Evolutionary conservation across 2,113 vertebrate species (phyloP).

Genomic region (Equus quagga): DNA sequence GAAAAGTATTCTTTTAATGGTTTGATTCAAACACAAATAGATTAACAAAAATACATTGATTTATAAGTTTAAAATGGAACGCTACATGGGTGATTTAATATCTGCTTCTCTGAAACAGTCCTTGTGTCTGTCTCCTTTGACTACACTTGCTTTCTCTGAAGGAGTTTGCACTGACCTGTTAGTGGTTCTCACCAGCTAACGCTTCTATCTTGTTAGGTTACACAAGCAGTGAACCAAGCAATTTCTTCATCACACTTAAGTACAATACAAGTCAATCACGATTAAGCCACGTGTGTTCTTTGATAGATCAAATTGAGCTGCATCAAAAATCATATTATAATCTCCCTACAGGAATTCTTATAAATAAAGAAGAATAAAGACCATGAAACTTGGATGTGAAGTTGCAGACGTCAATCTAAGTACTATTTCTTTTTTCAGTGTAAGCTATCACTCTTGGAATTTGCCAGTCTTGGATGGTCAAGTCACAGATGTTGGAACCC

Average conservation of each 20-base stretch:
- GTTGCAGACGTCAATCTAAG: neutral
- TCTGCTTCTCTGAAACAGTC: neutral
- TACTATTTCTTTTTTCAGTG: neutral
- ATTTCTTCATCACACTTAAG: too few species aligned
- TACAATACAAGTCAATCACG: neutral
- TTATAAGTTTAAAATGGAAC: neutral
- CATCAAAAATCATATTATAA: neutral
- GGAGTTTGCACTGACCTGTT: accelerated
- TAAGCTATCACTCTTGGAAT: neutral
- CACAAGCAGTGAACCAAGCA: neutral
- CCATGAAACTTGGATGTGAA: too few species aligned
- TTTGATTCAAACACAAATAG: neutral
- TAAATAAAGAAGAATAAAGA: neutral
- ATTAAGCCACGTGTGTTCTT: accelerated
- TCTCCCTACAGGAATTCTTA: neutral
- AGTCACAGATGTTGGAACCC: neutral
- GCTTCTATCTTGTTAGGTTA: neutral
- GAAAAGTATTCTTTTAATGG: neutral
- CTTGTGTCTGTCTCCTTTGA: neutral
- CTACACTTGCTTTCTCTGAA: neutral
- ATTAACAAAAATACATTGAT: neutral
- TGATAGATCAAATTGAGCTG: neutral
- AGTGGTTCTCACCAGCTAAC: neutral
- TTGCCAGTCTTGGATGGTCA: accelerated
- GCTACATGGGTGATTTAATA: neutral